Conservation (phyloP, 2,797 vertebrate genomes). For the Apodemus agrarius region DNA sequence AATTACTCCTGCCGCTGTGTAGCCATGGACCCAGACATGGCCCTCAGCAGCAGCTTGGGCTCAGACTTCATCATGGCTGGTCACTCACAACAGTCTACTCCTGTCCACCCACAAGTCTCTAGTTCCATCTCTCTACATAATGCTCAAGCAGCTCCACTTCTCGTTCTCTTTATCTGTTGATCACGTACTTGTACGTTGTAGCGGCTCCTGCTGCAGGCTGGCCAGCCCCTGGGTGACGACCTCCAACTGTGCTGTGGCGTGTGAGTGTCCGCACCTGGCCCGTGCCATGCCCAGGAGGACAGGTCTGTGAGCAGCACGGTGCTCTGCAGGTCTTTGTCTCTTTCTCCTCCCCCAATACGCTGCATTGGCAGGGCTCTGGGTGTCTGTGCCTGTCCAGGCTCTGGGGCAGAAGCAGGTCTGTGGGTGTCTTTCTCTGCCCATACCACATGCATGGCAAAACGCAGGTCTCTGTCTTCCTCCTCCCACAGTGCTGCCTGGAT, state of each 20-base stretch:
- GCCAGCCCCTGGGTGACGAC: background rate
- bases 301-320: background rate
- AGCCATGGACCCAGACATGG: background rate
- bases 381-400: background rate
- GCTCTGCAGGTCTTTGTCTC: background rate
- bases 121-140: background rate
- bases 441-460: background rate
- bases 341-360: background rate
- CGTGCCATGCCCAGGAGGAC: background rate
- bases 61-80: background rate
- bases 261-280: background rate
- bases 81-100: background rate
- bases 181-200: background rate
- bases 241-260: background rate
- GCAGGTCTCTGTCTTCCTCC: background rate
- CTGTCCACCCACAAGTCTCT: background rate
- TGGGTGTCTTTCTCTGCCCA: background rate
- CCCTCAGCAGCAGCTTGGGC: background rate
- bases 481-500: background rate
- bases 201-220: background rate
- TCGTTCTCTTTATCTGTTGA: background rate
- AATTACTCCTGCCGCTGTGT: no score
- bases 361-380: background rate
- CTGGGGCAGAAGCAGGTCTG: background rate
- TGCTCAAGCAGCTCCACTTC: background rate